Percentiles rank a stretch among this genome's conserved stretches.
Conservation (phyloP, 2,888 invertebrate genomes). For the Xylota sylvarum region DNA sequence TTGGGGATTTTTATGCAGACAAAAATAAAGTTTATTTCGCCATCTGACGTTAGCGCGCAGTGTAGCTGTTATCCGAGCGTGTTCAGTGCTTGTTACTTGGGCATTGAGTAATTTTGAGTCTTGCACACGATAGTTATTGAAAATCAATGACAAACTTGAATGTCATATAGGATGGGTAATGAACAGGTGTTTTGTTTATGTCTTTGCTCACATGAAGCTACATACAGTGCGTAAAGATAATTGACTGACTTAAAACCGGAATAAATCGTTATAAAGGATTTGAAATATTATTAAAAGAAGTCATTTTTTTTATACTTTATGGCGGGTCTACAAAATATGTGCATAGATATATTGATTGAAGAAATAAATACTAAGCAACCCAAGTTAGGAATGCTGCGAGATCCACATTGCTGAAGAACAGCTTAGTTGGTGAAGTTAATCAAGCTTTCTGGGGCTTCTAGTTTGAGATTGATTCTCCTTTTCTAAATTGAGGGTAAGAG, state of each 20-base stretch:
- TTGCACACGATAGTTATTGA: constrained; percentile 10
- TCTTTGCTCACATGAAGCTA: background rate
- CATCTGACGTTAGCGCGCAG: background rate
- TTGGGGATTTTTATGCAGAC: constrained; percentile 30
- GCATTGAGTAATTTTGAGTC: constrained; percentile 25
- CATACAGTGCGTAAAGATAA: background rate
- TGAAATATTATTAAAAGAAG: no score
- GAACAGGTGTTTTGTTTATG: constrained; percentile 8
- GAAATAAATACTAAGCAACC: no score
- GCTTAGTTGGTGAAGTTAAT: no score
- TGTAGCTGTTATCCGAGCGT: background rate
- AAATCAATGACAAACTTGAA: constrained; percentile 19
- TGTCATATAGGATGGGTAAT: constrained; percentile 23
- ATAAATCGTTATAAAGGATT: no score
- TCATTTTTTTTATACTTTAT: no score
- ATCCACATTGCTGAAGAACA: no score
- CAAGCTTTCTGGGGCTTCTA: no score
- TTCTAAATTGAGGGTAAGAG: no score
- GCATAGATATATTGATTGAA: no score
- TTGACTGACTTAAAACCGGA: background rate
- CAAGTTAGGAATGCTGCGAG: no score
- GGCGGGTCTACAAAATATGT: no score
- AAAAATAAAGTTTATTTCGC: background rate
- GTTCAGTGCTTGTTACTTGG: constrained; percentile 14
- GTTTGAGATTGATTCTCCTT: no score